Percentiles rank a stretch among this genome's conserved stretches.
These are phyloP conservation scores for Brachyptera putata DNA, from an alignment of 2,888 invertebrate species.

Conservation along the genomic window DNA sequence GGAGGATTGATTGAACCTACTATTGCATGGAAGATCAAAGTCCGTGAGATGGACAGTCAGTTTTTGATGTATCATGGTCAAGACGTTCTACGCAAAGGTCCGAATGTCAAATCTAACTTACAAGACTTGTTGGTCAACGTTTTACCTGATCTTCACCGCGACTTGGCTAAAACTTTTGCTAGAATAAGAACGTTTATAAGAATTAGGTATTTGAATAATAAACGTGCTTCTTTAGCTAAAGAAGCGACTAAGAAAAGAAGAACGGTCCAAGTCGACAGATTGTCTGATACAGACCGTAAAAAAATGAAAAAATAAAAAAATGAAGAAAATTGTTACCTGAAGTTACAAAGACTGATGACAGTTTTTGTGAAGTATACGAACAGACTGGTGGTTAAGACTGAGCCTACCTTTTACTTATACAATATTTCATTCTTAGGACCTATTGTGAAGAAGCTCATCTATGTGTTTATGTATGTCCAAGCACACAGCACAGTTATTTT, in stretches of 20 bases:
- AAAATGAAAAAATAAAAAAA: not conserved
- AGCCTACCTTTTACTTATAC: too few species aligned
- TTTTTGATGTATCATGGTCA: slow-evolving; percentile 27
- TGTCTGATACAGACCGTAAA: not conserved
- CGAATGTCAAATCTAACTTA: slow-evolving; percentile 8
- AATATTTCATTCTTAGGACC: too few species aligned
- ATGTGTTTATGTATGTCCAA: too few species aligned
- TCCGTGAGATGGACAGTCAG: slow-evolving; percentile 29
- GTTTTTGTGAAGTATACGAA: too few species aligned
- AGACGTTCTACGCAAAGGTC: slow-evolving; percentile 1
- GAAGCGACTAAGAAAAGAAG: not conserved
- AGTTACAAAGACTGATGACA: too few species aligned
- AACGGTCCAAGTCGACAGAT: not conserved
- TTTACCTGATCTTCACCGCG: not conserved
- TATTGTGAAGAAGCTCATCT: too few species aligned
- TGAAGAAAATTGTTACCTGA: not conserved
- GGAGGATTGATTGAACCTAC: slow-evolving; percentile 33
- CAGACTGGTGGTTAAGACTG: too few species aligned
- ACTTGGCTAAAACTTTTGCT: slow-evolving; percentile 23
- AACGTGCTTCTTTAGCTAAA: not conserved
- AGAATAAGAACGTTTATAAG: slow-evolving; percentile 28
- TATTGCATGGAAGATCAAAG: slow-evolving; percentile 23
- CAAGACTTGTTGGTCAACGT: slow-evolving; percentile 1
- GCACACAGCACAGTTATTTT: too few species aligned
- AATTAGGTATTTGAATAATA: slow-evolving; percentile 27